Evolutionary conservation across 2,113 vertebrate genomes (phyloP), one percentile per base, ranked within the genome.

Genomic region (Grammomys surdaster): DNA sequence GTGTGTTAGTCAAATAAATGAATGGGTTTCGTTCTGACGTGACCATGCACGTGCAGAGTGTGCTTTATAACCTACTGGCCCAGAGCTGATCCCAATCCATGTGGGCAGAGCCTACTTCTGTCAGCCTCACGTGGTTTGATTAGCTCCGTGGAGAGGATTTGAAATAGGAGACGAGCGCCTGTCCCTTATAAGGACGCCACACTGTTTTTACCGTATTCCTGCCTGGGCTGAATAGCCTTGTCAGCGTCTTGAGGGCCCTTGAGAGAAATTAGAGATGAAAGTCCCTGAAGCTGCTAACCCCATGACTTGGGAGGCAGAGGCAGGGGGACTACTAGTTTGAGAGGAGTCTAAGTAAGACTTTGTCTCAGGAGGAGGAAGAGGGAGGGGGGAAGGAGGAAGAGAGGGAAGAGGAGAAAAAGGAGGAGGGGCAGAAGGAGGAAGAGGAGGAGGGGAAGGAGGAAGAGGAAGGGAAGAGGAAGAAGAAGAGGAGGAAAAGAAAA

Each of bases 331-430:
- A 31, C 63, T 31, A 14, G 7, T 67, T 69, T 33, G 40, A 87
- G 63, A 43, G 67, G 16, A 48, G 43, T 67, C 22, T 60, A 36
- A n/a, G 36, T 22, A 60, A 60, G 46, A 78, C 28, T 31, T 54
- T 72, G 69, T 72, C 69, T n/a, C 2, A 40, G 12, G 19, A n/a
- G 17, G 7, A 19, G 17, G 36, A 9, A 17, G 17, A 20, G 17
- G 7, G 1, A 3, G 16, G 2, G 67, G 6, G 7, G 16, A 7
- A 3, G 2, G 31, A 4, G 6, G 7, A 3, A 7, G 70, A 3
- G 3, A 1, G 3, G 36, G 36, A 3, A 3, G 5, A 0, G 36
- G 14, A 4, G 7, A 0, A 9, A 2, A 17, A 7, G 17, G 17
- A 7, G 7, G 19, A 19, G 69, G 33, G 14, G 16, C 16, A 8